Evolutionary conservation across 2,797 vertebrate genomes (phyloP), one percentile per base, ranked within the genome.

Genomic region (Pangasius sanitwongsei): DNA sequence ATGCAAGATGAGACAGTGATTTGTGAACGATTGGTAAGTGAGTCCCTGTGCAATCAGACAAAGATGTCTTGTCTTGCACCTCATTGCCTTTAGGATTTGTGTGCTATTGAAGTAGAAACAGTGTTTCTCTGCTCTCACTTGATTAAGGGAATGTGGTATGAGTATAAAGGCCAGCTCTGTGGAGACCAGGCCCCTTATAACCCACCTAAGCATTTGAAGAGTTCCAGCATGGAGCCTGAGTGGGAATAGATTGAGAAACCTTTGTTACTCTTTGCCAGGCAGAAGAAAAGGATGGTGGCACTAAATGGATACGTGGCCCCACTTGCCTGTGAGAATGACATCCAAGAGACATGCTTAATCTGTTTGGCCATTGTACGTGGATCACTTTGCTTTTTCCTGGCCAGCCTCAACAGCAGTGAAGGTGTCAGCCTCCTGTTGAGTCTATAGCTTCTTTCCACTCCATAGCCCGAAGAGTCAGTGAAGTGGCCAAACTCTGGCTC

Each of bases 171-270:
- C 87, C 87, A 93, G 78, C 90, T 93, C 92, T 93, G 37, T 83
- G 61, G 53, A 41, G 63, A 31, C n/a, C 90, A 85, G 86, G 91
- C 92, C 91, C 90, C 92, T 92, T 91, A 89, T 70, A 90, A 90
- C 91, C 92, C 89, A 93, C 93, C 93, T 88, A 0, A 92, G 80
- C 90, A 90, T 94, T 91, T 94, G 88, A 92, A 93, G 92, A 83
- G 91, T 91, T 93, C 84, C 89, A 91, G 92, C 94, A 67, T 92
- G 91, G 84, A 90, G 92, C 88, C 88, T 83, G 86, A 93, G 92
- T 92, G 91, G 92, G 91, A 94, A 93, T 94, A 91, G 94, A 94
- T 95, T 93, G 91, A 89, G 74, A 75, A 92, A 93, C 91, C 92
- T 95, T 96, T 96, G 94, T 96, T 92, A 37, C 25, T 37, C 88